Evolutionary conservation across 92 coral and sea anemone genomes (phyloP), one percentile per base, ranked within the genome.

Genomic region (Plumapathes pennacea): DNA sequence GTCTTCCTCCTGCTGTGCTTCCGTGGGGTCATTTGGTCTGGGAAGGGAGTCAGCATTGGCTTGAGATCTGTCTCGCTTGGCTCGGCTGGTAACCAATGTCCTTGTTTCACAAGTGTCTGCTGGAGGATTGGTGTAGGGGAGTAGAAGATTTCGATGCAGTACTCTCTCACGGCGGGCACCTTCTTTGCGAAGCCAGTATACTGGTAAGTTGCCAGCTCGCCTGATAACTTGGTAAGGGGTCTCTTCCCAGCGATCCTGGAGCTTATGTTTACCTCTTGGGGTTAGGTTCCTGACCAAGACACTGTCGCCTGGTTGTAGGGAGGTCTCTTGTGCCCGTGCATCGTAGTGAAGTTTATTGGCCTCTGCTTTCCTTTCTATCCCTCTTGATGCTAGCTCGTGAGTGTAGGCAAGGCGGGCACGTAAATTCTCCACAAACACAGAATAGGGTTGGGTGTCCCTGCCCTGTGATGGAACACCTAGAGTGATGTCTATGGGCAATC

Each of bases 271-370:
- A 25, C 58, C 49, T 37, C 40, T 40, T 27, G 57, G 34, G 26
- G 56, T 69, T 42, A 57, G 12, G 50, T 46, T 46, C 14, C 57
- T 27, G 34, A 69, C 66, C 8, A 55, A 42, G 28, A 68, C 65
- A 29, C 5, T 37, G 23, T 68, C 56, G 10, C 64, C 75, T 11
- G 50, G 61, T 46, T 30, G 74, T 15, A 67, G 32, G 21, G 21
- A 42, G 21, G 3, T 15, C 48, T 42, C 48, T 5, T 25, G 11
- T 15, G 48, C 48, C 21, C 48, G 48, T 20, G 11, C 11, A 42
- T 36, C 41, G n/a, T 36, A 36, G 41, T 36, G 41, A 9, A 10
- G 41, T 36, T 36, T 36, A n/a, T 36, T 42, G 48, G 15, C 21
- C 5, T 3, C 4, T 5, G 48, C 15, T 42, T 42, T 42, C 48